phyloP scores from a whole-genome alignment of 2,113 vertebrate genomes.

The Pantherophis guttatus region DNA sequence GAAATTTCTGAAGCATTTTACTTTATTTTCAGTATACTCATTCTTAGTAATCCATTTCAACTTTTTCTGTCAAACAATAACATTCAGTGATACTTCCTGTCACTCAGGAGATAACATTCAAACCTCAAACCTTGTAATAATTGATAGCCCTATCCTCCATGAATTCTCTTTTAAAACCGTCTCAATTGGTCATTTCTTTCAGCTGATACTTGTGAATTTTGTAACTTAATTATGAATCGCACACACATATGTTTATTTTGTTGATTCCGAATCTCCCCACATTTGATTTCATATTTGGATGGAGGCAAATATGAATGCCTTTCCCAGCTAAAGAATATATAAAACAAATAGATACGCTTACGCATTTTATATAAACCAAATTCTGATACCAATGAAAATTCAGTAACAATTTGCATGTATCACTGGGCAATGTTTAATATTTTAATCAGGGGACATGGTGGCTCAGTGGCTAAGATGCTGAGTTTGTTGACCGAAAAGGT shows the following conservation, averaged over 20 bases:
- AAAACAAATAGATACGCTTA: not conserved
- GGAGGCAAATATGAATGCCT: not conserved
- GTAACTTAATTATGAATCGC: not conserved
- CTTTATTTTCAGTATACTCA: not conserved
- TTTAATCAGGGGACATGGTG: no score
- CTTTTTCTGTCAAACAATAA: not conserved
- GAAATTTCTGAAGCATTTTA: not conserved
- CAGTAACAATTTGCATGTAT: not conserved
- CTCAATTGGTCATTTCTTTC: not conserved
- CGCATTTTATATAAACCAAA: not conserved
- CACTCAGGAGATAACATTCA: not conserved
- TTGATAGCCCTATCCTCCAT: not conserved
- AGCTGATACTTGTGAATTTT: not conserved
- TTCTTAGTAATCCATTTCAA: not conserved
- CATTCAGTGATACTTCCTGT: not conserved
- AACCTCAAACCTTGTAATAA: not conserved
- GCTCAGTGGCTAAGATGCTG: no score
- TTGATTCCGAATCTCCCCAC: not conserved
- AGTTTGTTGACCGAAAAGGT: no score
- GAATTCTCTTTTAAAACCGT: not conserved
- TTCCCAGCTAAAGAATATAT: not conserved
- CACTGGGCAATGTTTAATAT: not conserved
- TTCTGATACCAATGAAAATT: not conserved
- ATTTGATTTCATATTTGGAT: not conserved
- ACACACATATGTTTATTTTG: not conserved